Conservation (phyloP, 2,888 invertebrate species). For the Philereme vetulata region DNA sequence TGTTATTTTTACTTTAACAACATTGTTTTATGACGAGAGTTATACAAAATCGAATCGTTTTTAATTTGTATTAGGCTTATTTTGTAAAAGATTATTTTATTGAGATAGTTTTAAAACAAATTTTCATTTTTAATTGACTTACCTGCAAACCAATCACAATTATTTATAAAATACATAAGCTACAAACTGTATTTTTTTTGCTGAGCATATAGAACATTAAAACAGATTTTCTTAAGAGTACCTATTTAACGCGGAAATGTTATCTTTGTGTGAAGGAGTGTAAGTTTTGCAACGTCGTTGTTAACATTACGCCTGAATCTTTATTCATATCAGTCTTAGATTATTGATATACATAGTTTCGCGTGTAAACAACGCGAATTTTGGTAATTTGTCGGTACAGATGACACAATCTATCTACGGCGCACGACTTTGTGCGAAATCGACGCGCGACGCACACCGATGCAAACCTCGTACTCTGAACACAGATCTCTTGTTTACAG, state of each 20-base stretch:
- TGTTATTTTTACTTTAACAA: constrained; percentile 49
- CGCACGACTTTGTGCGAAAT: no score
- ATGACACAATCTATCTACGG: background rate
- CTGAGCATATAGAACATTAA: constrained; percentile 2
- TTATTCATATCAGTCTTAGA: background rate
- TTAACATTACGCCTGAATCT: background rate
- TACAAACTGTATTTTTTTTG: background rate
- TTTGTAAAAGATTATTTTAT: constrained; percentile 8
- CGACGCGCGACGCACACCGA: no score
- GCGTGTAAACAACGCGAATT: background rate
- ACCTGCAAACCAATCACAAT: background rate
- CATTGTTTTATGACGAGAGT: constrained; percentile 17
- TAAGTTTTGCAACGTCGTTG: background rate
- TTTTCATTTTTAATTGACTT: background rate
- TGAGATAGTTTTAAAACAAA: background rate
- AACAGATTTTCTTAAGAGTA: constrained; percentile 21
- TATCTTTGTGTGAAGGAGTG: constrained; percentile 39
- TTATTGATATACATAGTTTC: background rate
- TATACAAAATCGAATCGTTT: constrained; percentile 30
- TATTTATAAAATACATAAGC: background rate
- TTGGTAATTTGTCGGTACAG: no score
- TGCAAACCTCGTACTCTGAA: no score
- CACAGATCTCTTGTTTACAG: constrained; percentile 80
- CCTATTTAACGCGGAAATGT: constrained; percentile 65
- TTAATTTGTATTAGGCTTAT: constrained; percentile 21